Conservation (phyloP, 64 coral and sea anemone species). For the Montipora sp. region DNA sequence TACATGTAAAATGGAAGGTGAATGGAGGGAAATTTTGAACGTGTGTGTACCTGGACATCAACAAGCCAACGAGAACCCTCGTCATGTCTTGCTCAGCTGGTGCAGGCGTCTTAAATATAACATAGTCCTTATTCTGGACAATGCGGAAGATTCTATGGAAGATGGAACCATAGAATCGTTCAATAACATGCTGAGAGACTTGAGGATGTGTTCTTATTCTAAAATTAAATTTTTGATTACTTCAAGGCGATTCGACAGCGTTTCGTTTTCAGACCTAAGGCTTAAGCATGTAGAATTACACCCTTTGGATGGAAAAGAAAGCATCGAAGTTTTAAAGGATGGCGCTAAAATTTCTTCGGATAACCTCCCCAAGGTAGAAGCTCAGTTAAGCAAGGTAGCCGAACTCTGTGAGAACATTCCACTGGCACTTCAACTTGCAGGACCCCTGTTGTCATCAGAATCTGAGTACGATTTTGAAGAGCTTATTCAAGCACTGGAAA, state of each 20-base stretch:
- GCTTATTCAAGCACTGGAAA: constrained; percentile 11
- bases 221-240: too few species aligned
- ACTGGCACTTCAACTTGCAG: constrained; percentile 43
- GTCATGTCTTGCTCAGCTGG: too few species aligned
- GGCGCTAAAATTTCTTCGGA: constrained; percentile 4
- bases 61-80: neutral
- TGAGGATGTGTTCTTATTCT: too few species aligned
- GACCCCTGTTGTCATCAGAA: constrained; percentile 26
- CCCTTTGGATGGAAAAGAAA: too few species aligned
- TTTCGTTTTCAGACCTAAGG: too few species aligned
- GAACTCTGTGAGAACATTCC: constrained; percentile 48
- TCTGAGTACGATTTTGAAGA: constrained; percentile 36
- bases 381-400: neutral
- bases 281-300: too few species aligned
- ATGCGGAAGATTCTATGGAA: too few species aligned
- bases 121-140: too few species aligned
- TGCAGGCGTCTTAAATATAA: too few species aligned
- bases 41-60: constrained; percentile 33
- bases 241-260: too few species aligned
- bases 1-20: neutral
- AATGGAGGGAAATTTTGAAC: constrained; percentile 29
- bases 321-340: neutral
- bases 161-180: too few species aligned
- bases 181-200: too few species aligned
- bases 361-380: neutral